Evolutionary conservation across 2,888 invertebrate species (phyloP), one percentile per base, ranked within the genome.

Genomic region (Cerastoderma edule): DNA sequence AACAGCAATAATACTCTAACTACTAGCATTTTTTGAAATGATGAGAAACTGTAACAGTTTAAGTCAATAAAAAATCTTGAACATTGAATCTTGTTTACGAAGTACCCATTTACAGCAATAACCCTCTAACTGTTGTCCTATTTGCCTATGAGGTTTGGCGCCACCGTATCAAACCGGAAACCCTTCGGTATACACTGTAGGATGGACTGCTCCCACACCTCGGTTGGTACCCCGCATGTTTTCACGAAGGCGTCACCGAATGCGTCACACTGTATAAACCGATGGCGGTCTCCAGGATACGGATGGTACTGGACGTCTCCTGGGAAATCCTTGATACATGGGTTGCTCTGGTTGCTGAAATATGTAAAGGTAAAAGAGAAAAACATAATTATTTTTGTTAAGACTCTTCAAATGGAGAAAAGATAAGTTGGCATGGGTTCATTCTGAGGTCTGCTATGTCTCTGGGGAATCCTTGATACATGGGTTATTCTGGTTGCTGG

Each of bases 251-350:
- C 85, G 54, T 89, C 84, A 22, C 88, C 88, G 50, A 80, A 87
- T 27, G 85, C 83, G 65, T 89, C 89, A 71, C 90, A 90, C 68
- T 90, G 89, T 66, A 87, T 86, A 67, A 78, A 89, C 64, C 79
- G 83, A 57, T 72, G 72, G 8, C 66, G 54, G 68, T 89, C 84
- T 0, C 71, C 66, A 0, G 84, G 81, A 48, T 85, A 79, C 8
- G 87, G 81, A 46, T 85, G 84, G 69, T 77, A 85, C 16, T 82
- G 80, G 0, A 72, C 70, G 16, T 77, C 71, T 24, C 74, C 76
- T 1, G 46, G 22, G 50, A 53, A 66, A 32, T 68, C 53, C 46
- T 63, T 66, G 0, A 24, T 35, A 32, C 85, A 85, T 10, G 83
- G 83, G 60, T 82, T 85, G 22, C 56, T 32, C 8, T 65, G 39